These are phyloP conservation scores for Cyprinodon tularosa DNA, from an alignment of 2,113 vertebrate species.

Conservation along the genomic window DNA sequence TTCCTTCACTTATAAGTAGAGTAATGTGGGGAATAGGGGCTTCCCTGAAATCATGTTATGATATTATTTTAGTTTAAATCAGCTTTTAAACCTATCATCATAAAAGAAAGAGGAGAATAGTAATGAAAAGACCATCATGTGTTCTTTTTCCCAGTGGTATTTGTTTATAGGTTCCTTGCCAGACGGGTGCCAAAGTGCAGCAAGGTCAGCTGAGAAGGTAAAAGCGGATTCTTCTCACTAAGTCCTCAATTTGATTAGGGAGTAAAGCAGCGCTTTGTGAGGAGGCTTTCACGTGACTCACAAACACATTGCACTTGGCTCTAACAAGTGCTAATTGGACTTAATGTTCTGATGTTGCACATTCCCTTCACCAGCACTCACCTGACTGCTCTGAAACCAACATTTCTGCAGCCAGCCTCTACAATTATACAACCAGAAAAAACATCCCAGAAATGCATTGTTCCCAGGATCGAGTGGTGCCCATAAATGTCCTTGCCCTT, in stretches of 20 bases:
- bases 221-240: conserved; percentile 70
- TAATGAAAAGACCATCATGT: conserved; percentile 15
- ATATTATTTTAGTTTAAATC: conserved; percentile 1
- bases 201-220: conserved; percentile 43
- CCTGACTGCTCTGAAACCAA: background rate
- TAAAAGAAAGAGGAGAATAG: conserved; percentile 10
- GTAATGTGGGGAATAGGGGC: background rate
- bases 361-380: conserved; percentile 12
- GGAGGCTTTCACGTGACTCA: conserved; percentile 59
- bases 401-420: conserved; percentile 6
- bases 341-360: conserved; percentile 41
- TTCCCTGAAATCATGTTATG: conserved; percentile 2
- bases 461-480: conserved; percentile 17
- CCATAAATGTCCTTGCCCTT: conserved; percentile 3
- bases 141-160: conserved; percentile 27
- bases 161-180: conserved; percentile 37
- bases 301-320: conserved; percentile 68
- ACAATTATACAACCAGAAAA: conserved; percentile 6
- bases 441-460: conserved; percentile 28
- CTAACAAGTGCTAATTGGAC: conserved; percentile 49
- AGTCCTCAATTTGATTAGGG: conserved; percentile 72
- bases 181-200: conserved; percentile 34
- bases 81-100: conserved; percentile 24
- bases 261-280: conserved; percentile 50
- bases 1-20: background rate